Evolutionary conservation across 2,113 vertebrate genomes (phyloP), one percentile per base, ranked within the genome.

Genomic region (Centropus unirufus): DNA sequence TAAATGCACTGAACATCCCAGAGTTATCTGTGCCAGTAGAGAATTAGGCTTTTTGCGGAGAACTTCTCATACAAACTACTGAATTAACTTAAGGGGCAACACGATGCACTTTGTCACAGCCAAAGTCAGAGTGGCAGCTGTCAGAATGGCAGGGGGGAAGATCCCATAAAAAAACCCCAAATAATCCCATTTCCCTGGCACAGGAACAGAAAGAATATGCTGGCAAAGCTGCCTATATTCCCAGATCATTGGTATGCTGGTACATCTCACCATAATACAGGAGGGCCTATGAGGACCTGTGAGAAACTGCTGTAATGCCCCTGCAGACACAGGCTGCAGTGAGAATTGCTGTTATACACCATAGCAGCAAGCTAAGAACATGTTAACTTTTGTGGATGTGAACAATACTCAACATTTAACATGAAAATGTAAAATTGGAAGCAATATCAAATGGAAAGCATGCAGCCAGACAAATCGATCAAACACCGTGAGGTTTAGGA

Each of bases 381-480:
- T 96, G 96, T 90, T 95, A 21, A 81, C 73, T 84, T 54, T 51
- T 29, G 83, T 21, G 19, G 40, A 20, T 72, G 89, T 93, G 91
- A 92, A 78, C 36, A 80, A 14, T 54, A 47, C 66, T 86, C 70
- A 83, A 83, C 68, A 62, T 83, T 55, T 91, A 74, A 49, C 68
- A 72, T 12, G 59, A 49, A 90, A 90, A 91, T 24, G 51, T 49
- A 76, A 79, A 85, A 82, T 9, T 39, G 81, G 80, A 93, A 95
- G 93, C 95, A 82, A 14, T 20, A 92, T 63, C 80, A 58, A 47
- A 83, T 14, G 57, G 32, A 63, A 91, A 94, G 81, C 97, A 96
- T 97, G 97, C 97, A 96, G 86, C 57, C 82, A 88, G 68, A 69
- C 87, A 86, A 34, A 81, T 72, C 87, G 66, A 34, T 80, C 89